A percentile compares a stretch with the other conserved stretches of the same genome.
Evolutionary conservation across 1,140 invertebrate genomes (phyloP).

Genomic region (Zaprionus gabonicus): DNA sequence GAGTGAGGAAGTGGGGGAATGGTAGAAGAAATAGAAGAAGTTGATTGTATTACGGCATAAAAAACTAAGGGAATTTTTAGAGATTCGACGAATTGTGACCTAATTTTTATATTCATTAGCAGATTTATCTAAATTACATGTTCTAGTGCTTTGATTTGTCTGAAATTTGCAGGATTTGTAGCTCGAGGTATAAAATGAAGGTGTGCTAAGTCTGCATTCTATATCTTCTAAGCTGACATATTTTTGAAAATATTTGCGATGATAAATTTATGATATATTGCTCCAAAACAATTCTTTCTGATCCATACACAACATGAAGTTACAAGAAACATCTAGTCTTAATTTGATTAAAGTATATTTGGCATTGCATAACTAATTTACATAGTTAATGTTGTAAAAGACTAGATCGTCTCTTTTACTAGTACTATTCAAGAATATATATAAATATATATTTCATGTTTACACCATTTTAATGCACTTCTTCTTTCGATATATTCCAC

Average conservation of each 20-base stretch:
- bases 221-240: neutral
- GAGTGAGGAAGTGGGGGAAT: too few species aligned
- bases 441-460: neutral
- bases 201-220: neutral
- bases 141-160: neutral
- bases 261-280: neutral
- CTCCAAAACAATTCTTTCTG: neutral
- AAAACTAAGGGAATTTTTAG: neutral
- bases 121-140: neutral
- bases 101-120: neutral
- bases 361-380: too few species aligned
- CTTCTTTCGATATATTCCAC: neutral
- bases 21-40: too few species aligned
- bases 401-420: neutral
- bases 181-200: neutral
- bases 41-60: too few species aligned
- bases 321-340: too few species aligned
- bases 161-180: neutral
- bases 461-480: neutral
- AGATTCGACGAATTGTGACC: neutral
- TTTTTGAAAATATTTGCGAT: fast-evolving
- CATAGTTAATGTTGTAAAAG: too few species aligned
- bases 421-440: neutral
- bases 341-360: too few species aligned
- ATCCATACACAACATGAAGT: neutral